Evolutionary conservation across 2,113 vertebrate genomes (phyloP).

Genomic region (Oryzias javanicus): DNA sequence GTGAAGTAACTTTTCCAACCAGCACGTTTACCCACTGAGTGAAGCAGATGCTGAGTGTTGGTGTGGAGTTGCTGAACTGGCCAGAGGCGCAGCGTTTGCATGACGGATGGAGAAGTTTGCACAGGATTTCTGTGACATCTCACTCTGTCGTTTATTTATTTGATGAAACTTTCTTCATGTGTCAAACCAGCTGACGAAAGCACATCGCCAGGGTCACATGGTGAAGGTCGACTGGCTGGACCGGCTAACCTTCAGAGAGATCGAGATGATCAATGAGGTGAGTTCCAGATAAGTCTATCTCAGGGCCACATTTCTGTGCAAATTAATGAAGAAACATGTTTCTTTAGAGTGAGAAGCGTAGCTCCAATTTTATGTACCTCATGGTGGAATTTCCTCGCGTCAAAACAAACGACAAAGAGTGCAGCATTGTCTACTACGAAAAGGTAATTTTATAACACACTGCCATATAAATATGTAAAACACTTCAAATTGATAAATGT

Average conservation of each 20-base stretch:
- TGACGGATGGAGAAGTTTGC: slow-evolving; percentile 57
- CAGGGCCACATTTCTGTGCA: background rate
- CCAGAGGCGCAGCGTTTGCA: slow-evolving; percentile 51
- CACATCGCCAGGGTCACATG: slow-evolving; percentile 98
- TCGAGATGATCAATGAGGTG: slow-evolving; percentile 99
- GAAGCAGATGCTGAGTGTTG: slow-evolving; percentile 48
- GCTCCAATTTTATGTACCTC: slow-evolving; percentile 99
- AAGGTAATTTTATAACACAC: slow-evolving; percentile 78
- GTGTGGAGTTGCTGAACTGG: slow-evolving; percentile 32
- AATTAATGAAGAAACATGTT: background rate
- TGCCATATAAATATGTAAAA: background rate
- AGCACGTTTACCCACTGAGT: slow-evolving; percentile 42
- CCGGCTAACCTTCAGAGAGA: slow-evolving; percentile 96
- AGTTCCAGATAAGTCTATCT: slow-evolving; percentile 1
- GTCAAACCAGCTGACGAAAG: slow-evolving; percentile 89
- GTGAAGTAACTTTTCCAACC: slow-evolving; percentile 34
- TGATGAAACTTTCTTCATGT: background rate
- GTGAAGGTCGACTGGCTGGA: slow-evolving; percentile 99
- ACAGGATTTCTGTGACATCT: slow-evolving; percentile 20
- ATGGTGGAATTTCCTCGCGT: slow-evolving; percentile 98
- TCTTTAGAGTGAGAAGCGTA: slow-evolving; percentile 93
- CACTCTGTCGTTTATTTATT: background rate
- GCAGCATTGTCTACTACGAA: slow-evolving; percentile 97
- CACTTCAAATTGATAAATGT: background rate
- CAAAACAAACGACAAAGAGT: slow-evolving; percentile 92